phyloP scores from a whole-genome alignment of 2,888 invertebrate genomes.

The Amphipyra tragopoginis region DNA sequence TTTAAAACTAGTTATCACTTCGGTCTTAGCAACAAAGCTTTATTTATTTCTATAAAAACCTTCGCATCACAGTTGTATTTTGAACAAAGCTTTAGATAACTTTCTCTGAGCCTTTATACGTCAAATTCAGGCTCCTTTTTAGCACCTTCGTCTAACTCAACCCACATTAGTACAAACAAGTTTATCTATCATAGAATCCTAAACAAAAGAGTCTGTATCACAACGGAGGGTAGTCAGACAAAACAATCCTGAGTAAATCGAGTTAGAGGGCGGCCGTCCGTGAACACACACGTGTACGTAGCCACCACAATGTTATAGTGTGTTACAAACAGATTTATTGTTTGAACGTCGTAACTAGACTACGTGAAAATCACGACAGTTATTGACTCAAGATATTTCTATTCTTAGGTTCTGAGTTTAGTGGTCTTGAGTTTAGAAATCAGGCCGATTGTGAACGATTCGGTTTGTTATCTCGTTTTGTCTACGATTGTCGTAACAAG shows the following conservation, averaged over 20 bases:
- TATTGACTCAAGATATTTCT: too few relatives aligned
- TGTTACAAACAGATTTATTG: background rate
- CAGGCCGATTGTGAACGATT: too few relatives aligned
- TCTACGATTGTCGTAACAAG: too few relatives aligned
- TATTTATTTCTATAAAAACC: background rate
- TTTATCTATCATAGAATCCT: conserved; percentile 1
- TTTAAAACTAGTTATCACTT: too few relatives aligned
- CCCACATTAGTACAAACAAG: background rate
- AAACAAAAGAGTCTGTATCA: conserved; percentile 3
- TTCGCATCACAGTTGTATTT: background rate
- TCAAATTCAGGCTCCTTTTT: conserved; percentile 4
- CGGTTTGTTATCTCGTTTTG: too few relatives aligned
- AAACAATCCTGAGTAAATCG: background rate
- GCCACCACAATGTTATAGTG: background rate
- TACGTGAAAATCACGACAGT: too few relatives aligned
- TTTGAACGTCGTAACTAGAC: background rate
- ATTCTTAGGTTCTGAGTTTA: too few relatives aligned
- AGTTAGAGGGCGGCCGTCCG: background rate
- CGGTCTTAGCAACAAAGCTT: background rate
- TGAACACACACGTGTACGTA: background rate
- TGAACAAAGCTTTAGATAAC: background rate
- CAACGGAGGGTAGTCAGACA: background rate
- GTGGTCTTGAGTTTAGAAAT: too few relatives aligned
- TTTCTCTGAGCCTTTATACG: background rate
- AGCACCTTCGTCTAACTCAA: conserved; percentile 8